Evolutionary conservation across 2,113 vertebrate genomes (phyloP).

Genomic region (Oenanthe oenanthe): DNA sequence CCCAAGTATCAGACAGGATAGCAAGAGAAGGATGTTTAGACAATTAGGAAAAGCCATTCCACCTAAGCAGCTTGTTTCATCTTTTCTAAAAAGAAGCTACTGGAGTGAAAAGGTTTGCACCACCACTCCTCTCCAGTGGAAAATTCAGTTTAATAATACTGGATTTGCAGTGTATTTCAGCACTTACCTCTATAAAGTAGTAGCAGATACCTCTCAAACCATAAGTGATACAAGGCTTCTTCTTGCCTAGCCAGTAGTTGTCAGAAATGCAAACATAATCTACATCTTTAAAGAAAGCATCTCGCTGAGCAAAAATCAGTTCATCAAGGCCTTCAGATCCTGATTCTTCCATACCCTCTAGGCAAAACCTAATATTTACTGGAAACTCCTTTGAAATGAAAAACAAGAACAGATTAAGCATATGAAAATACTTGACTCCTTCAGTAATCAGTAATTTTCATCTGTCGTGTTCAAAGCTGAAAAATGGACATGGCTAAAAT

Average conservation of each 20-base stretch:
- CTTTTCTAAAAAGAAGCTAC: neutral
- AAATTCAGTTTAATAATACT: neutral
- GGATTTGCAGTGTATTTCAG: neutral
- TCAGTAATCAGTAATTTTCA: neutral
- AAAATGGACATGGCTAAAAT: neutral
- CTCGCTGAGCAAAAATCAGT: constrained; percentile 85
- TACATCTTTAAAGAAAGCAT: constrained; percentile 90
- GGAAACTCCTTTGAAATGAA: constrained; percentile 83
- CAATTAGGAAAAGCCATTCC: neutral
- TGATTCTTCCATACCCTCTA: constrained; percentile 98
- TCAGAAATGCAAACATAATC: constrained; percentile 97
- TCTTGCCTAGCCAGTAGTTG: constrained; percentile 98
- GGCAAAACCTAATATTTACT: constrained; percentile 94
- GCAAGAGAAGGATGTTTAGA: neutral
- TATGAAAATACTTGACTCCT: neutral
- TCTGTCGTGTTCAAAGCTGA: neutral
- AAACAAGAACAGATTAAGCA: neutral
- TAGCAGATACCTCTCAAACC: constrained; percentile 94
- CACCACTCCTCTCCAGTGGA: neutral
- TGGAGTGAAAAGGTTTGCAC: no score
- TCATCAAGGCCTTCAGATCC: constrained; percentile 94
- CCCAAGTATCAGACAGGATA: neutral
- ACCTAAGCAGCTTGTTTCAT: neutral
- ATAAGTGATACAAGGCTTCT: constrained; percentile 95
- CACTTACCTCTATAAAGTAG: constrained; percentile 86